Evolutionary conservation across 2,797 vertebrate species (phyloP), one percentile per base, ranked within the genome.

Genomic region (Phataginus tricuspis): DNA sequence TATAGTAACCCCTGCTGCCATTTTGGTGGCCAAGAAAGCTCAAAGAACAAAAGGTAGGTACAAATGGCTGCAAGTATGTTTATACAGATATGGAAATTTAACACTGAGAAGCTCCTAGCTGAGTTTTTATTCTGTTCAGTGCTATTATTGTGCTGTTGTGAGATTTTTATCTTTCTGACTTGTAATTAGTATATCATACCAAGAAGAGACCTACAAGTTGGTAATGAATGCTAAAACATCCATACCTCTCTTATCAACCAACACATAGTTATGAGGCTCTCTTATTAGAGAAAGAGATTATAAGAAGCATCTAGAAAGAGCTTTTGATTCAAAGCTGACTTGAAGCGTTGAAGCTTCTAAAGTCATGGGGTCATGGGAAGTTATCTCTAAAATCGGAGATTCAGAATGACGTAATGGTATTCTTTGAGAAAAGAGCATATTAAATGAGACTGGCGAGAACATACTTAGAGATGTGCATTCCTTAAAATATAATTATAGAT

Each of bases 401-500:
- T 77, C n/a, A 71, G 39, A 19, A 91, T 82, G 53, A 18, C 23
- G 45, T 27, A 55, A 37, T 27, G n/a, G 37, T 92, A 59, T 21
- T 89, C 59, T 29, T 39, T 51, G n/a, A 95, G 88, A 86, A 91
- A 96, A 95, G 57, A 92, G 51, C 21, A 78, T 25, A 82, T 45
- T 25, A 64, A 88, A n/a, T n/a, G 55, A 86, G 80, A 68, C 14
- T 64, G 63, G 15, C 49, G 23, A 83, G 71, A 80, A 84, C 2
- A 82, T 59, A 95, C 31, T 66, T 7, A 83, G 23, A 92, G 66
- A 34, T 68, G 19, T 51, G 13, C 34, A 55, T 68, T 64, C 75
- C n/a, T 83, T 94, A 94, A 94, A 68, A 95, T 31, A 55, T 69
- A 91, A 89, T 82, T 63, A 61, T n/a, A 69, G 31, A 82, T 66